These are phyloP conservation scores for Diaprepes abbreviatus DNA, from an alignment of 2,888 invertebrate species.

Conservation along the genomic window DNA sequence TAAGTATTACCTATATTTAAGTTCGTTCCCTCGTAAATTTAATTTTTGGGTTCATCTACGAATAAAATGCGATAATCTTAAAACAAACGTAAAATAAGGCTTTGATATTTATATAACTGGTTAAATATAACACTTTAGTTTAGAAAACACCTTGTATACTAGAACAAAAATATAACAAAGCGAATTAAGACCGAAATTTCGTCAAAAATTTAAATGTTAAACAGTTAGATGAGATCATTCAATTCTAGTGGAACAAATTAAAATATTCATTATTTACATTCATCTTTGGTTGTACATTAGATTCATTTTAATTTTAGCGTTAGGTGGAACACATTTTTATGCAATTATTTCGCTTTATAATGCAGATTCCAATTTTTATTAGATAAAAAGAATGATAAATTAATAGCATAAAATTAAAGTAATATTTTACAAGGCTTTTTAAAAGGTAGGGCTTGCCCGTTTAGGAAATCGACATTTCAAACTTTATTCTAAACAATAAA, in stretches of 20 bases:
- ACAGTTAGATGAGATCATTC: conserved; percentile 35
- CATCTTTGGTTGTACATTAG: conserved; percentile 23
- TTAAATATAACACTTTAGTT: no score
- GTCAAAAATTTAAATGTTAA: conserved; percentile 14
- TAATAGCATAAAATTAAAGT: background rate
- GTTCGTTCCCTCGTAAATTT: no score
- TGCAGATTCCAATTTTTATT: background rate
- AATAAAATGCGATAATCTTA: no score
- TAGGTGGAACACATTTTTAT: conserved; percentile 5
- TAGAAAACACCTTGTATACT: no score
- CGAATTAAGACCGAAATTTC: conserved; percentile 1
- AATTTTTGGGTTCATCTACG: no score
- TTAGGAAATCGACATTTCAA: conserved; percentile 26
- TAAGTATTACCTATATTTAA: no score
- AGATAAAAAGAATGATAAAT: background rate
- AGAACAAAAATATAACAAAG: conserved; percentile 2
- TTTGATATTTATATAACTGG: no score
- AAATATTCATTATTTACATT: conserved; percentile 26
- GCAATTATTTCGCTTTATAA: background rate
- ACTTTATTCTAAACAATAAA: background rate
- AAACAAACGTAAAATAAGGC: no score
- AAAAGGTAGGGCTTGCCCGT: conserved; percentile 18
- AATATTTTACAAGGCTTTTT: conserved; percentile 14
- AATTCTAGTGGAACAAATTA: conserved; percentile 40
- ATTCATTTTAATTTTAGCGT: conserved; percentile 9